Base-by-base conservation (phyloP, 2,888 invertebrate genomes). In the Acleris emargana region DNA sequence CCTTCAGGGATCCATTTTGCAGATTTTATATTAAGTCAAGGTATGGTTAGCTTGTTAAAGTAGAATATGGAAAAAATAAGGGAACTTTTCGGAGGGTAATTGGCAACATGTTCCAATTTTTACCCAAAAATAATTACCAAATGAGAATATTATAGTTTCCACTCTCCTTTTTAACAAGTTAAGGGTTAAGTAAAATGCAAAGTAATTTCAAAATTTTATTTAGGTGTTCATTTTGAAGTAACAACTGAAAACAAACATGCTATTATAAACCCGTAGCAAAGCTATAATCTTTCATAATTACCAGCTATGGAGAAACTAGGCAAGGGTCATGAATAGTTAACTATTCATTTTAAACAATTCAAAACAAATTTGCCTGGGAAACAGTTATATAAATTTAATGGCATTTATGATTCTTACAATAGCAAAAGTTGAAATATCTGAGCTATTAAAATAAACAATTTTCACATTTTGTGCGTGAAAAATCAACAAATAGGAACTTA, bases 251-350 rank as follows among this genome's bases (percentile, higher is more conserved):
- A 83, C 81, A 71, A 83, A 85, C 82, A 83, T 84, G 83, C 88
- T 88, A 84, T 84, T 85, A 86, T 76, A 85, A 86, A 88, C 82
- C 86, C 82, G 88, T 91, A 91, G 90, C 90, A 90, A 91, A 90
- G 90, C 91, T 90, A 90, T 59, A 83, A 80, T 77, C 74, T 78
- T 74, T 80, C 76, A 81, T 53, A 38, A 81, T 38, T 84, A 86
- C 76, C 78, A 73, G 79, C 81, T 84, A 84, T 83, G 76, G 79
- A 72, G 73, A 67, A 68, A 69, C 76, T 79, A 74, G 77, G 74
- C 63, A 60, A 60, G 60, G 64, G 42, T 66, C 28, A 13, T 32
- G 6, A 43, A 54, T 25, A 25, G 45, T 45, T 58, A 28, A 43
- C 16, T 32, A 42, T 18, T 32, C 17, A 63, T n/a, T 18, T 6